Conservation (phyloP, 2,113 vertebrate species). For the Tychaedon coryphoeus region DNA sequence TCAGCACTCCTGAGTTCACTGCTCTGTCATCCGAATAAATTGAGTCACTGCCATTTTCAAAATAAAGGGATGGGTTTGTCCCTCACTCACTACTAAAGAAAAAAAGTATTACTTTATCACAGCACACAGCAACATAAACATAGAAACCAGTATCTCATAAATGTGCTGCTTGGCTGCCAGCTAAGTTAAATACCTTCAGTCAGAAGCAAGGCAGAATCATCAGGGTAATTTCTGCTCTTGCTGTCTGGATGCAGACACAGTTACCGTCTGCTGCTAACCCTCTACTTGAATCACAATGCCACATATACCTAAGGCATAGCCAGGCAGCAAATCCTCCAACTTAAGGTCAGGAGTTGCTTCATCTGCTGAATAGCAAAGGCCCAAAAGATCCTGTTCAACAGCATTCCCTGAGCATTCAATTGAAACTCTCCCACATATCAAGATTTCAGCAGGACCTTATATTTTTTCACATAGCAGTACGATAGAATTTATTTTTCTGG, state of each 20-base stretch:
- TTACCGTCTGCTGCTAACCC: neutral
- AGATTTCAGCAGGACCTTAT: neutral
- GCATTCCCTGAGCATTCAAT: neutral
- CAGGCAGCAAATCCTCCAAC: neutral
- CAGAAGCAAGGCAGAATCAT: neutral
- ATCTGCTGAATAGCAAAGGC: neutral
- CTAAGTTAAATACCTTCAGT: neutral
- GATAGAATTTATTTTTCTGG: neutral
- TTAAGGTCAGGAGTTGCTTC: neutral
- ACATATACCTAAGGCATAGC: neutral
- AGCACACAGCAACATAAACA: neutral
- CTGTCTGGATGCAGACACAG: neutral
- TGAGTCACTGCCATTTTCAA: neutral
- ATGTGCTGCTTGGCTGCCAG: neutral
- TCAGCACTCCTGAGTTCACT: neutral
- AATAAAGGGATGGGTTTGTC: neutral
- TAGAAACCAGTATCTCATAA: neutral
- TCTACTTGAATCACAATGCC: neutral
- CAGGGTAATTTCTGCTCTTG: neutral
- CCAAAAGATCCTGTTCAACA: neutral
- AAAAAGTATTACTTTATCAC: neutral
- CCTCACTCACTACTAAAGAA: neutral
- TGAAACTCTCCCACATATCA: neutral
- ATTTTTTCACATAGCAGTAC: neutral
- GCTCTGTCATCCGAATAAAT: neutral